Evolutionary conservation across 2,113 vertebrate species (phyloP).

Genomic region (Falcunculus frontatus): DNA sequence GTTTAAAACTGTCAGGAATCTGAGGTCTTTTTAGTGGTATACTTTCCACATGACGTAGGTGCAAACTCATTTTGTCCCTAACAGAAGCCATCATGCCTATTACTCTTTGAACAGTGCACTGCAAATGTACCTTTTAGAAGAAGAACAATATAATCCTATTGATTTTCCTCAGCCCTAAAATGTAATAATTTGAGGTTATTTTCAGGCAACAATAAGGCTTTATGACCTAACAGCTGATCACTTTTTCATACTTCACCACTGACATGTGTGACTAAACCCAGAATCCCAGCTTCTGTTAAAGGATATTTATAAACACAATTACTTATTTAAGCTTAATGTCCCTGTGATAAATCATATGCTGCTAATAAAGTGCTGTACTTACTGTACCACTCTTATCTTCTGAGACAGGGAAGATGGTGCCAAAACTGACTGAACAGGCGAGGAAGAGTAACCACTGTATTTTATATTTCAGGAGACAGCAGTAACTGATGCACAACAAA

Average conservation of each 20-base stretch:
- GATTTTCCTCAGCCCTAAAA: slow-evolving; percentile 37
- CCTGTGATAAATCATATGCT: slow-evolving; percentile 17
- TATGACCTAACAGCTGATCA: neutral
- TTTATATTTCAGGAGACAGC: neutral
- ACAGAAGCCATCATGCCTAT: neutral
- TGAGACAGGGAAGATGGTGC: neutral
- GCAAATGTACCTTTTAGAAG: slow-evolving; percentile 15
- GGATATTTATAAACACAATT: slow-evolving; percentile 41
- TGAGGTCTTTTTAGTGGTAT: slow-evolving; percentile 9
- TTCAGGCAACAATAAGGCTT: slow-evolving; percentile 25
- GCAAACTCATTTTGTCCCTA: neutral
- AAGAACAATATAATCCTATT: slow-evolving; percentile 28
- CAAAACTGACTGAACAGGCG: slow-evolving; percentile 21
- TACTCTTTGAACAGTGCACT: neutral
- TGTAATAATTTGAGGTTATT: slow-evolving; percentile 38
- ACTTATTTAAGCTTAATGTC: slow-evolving; percentile 26
- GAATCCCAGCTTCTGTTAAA: neutral
- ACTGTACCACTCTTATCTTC: neutral
- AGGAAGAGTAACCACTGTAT: neutral
- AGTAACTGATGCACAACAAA: slow-evolving; percentile 15
- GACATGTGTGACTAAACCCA: neutral
- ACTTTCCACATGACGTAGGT: neutral
- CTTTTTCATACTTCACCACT: neutral
- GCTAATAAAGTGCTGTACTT: slow-evolving; percentile 12
- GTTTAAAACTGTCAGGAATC: slow-evolving; percentile 30